Base-by-base conservation (phyloP, 2,797 vertebrate genomes). In the Argyrosomus regius region DNA sequence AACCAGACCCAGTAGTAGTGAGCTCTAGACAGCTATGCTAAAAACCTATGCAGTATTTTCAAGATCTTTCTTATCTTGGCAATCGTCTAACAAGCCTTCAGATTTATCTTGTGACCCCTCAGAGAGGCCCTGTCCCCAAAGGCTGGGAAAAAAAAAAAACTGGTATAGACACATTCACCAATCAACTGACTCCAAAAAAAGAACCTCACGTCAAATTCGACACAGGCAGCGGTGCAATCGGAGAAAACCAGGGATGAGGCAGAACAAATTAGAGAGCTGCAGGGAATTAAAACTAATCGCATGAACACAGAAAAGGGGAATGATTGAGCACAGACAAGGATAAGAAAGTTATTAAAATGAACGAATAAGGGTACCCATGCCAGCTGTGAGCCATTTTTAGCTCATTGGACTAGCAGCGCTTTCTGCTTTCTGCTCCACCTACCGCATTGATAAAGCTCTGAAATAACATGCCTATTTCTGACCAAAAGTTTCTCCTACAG, bases 311-410 rank as follows among this genome's bases (percentile, higher is more conserved):
- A 41, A 53, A 57, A 62, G n/a, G 43, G 31, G 43, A 80, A 65
- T 49, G 68, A 83, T 65, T 72, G 74, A 89, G 41, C 57, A 78
- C 41, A 24, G 39, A 73, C 48, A 71, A 83, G 3, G 68, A 87
- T 22, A 56, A 75, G 17, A 62, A 84, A 39, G 64, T 49, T 54
- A 74, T 77, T 61, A 48, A 39, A 54, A 67, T 5, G 49, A 80
- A 75, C 26, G 20, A 75, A 49, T 28, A 31, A 57, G 46, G 54
- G 60, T 54, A 7, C 72, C 61, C 31, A 16, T 11, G n/a, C 39
- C 66, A 64, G 68, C 83, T 59, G 56, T n/a, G 75, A 84, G 79
- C 24, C 82, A 64, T 67, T 85, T 88, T 88, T 63, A 84, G 57
- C 50, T 14, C n/a, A 17, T 53, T 82, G 24, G 57, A 6, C 67